Conservation (phyloP, 2,113 vertebrate species). For the Empidonax alnorum region DNA sequence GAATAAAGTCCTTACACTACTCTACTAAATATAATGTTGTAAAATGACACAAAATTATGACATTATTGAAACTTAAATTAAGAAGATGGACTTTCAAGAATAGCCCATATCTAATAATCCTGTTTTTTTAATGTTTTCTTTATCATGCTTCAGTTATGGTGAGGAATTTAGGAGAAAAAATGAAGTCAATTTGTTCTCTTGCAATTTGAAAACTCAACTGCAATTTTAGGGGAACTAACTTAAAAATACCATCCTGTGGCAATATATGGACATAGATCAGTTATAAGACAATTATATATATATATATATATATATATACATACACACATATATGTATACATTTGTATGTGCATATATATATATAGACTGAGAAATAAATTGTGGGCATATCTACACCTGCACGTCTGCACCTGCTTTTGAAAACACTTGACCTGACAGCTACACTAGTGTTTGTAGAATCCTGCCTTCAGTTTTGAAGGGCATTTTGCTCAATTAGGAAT, state of each 20-base stretch:
- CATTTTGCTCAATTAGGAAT: background rate
- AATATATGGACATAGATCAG: background rate
- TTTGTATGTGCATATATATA: background rate
- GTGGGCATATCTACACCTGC: background rate
- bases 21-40: background rate
- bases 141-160: background rate
- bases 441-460: background rate
- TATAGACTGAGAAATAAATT: background rate
- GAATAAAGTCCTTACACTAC: background rate
- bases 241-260: background rate
- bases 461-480: background rate
- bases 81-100: background rate
- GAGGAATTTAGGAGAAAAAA: background rate
- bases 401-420: background rate
- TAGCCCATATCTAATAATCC: background rate
- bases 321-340: background rate
- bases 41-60: background rate
- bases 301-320: background rate
- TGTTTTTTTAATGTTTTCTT: background rate
- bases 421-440: background rate
- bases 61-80: background rate
- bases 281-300: background rate
- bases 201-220: background rate
- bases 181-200: background rate
- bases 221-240: background rate